A percentile compares a stretch with the other conserved stretches of the same genome.
These are phyloP conservation scores for Antennarius striatus DNA, from an alignment of 2,113 vertebrate genomes.

Conservation along the genomic window DNA sequence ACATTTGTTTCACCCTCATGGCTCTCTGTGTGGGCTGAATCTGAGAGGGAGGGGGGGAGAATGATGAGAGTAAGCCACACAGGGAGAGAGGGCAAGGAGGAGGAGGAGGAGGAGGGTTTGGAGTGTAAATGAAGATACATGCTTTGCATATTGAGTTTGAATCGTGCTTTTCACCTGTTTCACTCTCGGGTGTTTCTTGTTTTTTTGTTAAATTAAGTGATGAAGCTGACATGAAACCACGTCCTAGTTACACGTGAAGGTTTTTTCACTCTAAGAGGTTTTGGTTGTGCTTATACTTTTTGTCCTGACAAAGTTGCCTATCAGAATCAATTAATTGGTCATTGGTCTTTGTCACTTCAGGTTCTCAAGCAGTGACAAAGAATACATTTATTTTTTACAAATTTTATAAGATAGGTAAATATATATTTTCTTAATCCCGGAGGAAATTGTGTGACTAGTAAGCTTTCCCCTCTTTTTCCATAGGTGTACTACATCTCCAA, in stretches of 20 bases:
- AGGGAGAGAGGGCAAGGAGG: slow-evolving; percentile 5
- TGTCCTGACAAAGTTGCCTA: too few relatives aligned
- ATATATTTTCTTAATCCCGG: too few relatives aligned
- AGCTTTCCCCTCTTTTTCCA: slow-evolving; percentile 5
- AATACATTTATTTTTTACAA: too few relatives aligned
- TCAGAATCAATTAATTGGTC: too few relatives aligned
- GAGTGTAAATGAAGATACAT: slow-evolving; percentile 20
- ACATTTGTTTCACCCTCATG: slow-evolving; percentile 46
- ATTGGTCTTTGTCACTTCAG: too few relatives aligned
- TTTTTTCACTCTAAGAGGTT: slow-evolving; percentile 35
- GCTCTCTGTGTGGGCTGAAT: slow-evolving; percentile 52
- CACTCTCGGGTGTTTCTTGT: slow-evolving; percentile 54
- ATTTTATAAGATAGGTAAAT: too few relatives aligned
- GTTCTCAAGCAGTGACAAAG: too few relatives aligned
- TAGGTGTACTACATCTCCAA: slow-evolving; percentile 93
- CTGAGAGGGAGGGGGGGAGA: slow-evolving; percentile 1
- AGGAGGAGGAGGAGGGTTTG: slow-evolving; percentile 15
- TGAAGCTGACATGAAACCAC: slow-evolving; percentile 53
- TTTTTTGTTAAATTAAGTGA: slow-evolving; percentile 72
- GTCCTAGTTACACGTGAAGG: slow-evolving; percentile 44
- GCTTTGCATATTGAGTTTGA: slow-evolving; percentile 60
- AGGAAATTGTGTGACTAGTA: not conserved
- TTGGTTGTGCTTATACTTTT: slow-evolving; percentile 13
- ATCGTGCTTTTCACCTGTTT: slow-evolving; percentile 60
- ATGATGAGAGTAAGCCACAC: not conserved